phyloP scores from a whole-genome alignment of 92 coral and sea anemone species.

The Micromussa lordhowensis region DNA sequence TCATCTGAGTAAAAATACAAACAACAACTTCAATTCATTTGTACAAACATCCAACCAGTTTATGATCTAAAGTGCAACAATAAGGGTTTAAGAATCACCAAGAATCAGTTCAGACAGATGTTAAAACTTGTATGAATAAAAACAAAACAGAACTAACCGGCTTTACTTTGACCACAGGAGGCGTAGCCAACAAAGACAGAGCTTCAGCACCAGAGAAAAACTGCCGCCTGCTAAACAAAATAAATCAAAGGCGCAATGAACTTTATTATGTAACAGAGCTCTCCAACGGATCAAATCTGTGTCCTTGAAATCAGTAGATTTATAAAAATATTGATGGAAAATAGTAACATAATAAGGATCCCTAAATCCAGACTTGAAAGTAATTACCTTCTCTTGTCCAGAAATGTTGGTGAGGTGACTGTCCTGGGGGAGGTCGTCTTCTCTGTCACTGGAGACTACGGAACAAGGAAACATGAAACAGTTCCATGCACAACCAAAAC shows the following conservation, averaged over 20 bases:
- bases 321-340: background rate
- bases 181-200: constrained; percentile 84
- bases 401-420: constrained; percentile 71
- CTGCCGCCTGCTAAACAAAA: constrained; percentile 69
- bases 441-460: constrained; percentile 47
- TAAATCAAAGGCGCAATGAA: background rate
- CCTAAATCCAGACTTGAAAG: background rate
- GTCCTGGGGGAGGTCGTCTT: constrained; percentile 42
- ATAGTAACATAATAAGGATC: background rate
- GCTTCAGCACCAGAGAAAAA: constrained; percentile 96
- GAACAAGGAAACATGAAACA: background rate
- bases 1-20: constrained; percentile 14
- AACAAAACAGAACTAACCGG: constrained; percentile 25
- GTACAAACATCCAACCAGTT: background rate
- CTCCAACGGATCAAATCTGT: background rate
- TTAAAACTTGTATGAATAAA: background rate
- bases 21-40: background rate
- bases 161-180: constrained; percentile 83
- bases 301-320: background rate
- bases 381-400: constrained; percentile 80
- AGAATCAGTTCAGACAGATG: background rate
- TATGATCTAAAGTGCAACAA: background rate
- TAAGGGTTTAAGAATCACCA: background rate
- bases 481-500: background rate
- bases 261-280: background rate